Evolutionary conservation across 2,797 vertebrate species (phyloP), one percentile per base, ranked within the genome.

Genomic region (Enteromius afrohamiltoni): DNA sequence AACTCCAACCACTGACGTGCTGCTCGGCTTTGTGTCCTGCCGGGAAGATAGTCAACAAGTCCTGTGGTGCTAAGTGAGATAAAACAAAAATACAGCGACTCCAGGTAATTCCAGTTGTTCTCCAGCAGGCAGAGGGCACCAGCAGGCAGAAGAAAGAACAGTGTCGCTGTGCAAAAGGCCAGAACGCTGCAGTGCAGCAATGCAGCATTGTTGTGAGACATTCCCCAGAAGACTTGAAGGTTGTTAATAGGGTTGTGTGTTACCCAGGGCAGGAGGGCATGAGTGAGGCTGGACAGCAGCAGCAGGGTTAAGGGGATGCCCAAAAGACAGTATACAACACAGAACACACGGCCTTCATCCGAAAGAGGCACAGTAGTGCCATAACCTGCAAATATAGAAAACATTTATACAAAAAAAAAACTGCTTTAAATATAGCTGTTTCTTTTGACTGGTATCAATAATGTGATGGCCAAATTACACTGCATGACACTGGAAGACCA

Each of bases 41-140:
- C 92, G 0, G 93, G 93, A 65, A 94, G 82, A 79, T 93, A 90
- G 79, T 94, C 94, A 21, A 93, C 95, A 62, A 96, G 86, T 4
- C 96, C 93, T 0, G 96, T 93, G 10, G 96, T 96, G 89, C 94
- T 96, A 71, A 96, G 93, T 0, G 93, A 95, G 53, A 95, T 82
- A 5, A 96, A 96, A 87, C 96, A 96, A 90, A 95, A 96, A 77
- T 96, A 96, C 5, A 96, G 69, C 0, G 96, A 91, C 45, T 95
- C 93, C 83, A 95, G 83, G 87, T 94, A 95, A 88, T 88, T 93
- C 94, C 92, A 91, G 79, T 87, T 68, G 0, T 78, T 86, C 87
- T 94, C 94, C 34, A 94, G 0, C 0, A 77, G 58, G 80, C 91
- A 93, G 78, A 96, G 92, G 68, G 91, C 78, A 55, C 92, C 67